Evolutionary conservation across 2,113 vertebrate genomes (phyloP), one percentile per base, ranked within the genome.

Genomic region (Oryzias curvinotus): DNA sequence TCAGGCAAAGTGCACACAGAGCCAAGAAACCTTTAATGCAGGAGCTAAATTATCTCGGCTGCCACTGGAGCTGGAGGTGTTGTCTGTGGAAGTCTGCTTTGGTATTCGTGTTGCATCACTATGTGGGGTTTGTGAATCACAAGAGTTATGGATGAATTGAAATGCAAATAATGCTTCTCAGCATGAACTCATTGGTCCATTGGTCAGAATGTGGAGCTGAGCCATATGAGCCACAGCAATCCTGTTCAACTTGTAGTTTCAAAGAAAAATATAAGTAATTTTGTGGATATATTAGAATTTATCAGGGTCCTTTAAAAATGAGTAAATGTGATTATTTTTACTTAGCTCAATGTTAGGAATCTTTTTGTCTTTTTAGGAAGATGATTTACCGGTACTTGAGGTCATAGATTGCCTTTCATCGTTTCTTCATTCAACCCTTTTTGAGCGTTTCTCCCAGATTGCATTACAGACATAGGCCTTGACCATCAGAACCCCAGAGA

Each of bases 401-500:
- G 5, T 28, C 26, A 28, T 5, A 5, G 26, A 5, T 28, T 28
- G 2, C 30, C 57, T 1, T 17, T 55, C 30, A 60, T 42, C 55
- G 51, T 60, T 42, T 23, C 42, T 36, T 25, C 30, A 43, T 1
- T 57, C 18, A 21, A 10, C 57, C 48, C 36, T 15, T 47, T 19
- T 36, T 57, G 4, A 57, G 58, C 19, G 57, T 74, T 66, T 41
- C 55, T 36, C 65, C 21, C 28, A 17, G 58, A 78, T 73, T 73
- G 58, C 18, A 62, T 59, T 51, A 45, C 19, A 71, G 52, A 54
- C 51, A 53, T 52, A 54, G 64, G 51, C 55, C 41, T 41, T 54
- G 47, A 71, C 82, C 79, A 62, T 77, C 82, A 69, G 63, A 64
- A 26, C 21, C 30, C 71, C 14, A 28, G 28, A 65, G 46, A 49